phyloP scores from a whole-genome alignment of 30 jellyfish, hydroid and myxozoan genomes.

The Hydra vulgaris region DNA sequence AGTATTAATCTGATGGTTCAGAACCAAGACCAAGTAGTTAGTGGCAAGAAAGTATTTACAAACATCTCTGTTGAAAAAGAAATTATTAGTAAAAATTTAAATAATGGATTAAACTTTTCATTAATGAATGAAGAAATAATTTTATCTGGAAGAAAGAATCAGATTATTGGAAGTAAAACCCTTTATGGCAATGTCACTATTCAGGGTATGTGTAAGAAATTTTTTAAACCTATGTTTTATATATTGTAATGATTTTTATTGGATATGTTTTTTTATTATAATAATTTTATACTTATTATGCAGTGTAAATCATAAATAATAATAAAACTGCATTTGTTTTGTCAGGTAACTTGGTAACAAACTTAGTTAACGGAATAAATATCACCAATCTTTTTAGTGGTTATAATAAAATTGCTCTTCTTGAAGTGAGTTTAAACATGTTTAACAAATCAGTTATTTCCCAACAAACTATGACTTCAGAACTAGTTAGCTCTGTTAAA shows the following conservation, averaged over 20 bases:
- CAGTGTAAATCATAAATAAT: no score
- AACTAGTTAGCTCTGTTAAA: neutral
- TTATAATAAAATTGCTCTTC: slow-evolving; percentile 9
- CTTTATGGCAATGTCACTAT: slow-evolving; percentile 19
- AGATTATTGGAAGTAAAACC: slow-evolving; percentile 37
- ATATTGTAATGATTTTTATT: neutral
- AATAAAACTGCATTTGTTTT: neutral
- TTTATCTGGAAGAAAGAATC: slow-evolving; percentile 30
- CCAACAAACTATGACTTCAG: slow-evolving; percentile 7
- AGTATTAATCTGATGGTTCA: slow-evolving; percentile 27
- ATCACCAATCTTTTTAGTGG: slow-evolving; percentile 18
- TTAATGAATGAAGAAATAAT: slow-evolving; percentile 49
- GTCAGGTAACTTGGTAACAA: slow-evolving; percentile 25
- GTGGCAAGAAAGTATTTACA: slow-evolving; percentile 50
- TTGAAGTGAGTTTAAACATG: neutral
- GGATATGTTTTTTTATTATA: neutral
- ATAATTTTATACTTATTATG: no score
- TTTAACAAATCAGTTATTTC: neutral
- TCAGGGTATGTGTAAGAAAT: slow-evolving; percentile 30
- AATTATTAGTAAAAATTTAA: slow-evolving; percentile 9
- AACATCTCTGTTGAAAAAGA: slow-evolving; percentile 29
- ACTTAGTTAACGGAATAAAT: slow-evolving; percentile 7
- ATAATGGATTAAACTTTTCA: slow-evolving; percentile 35
- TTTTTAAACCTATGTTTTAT: neutral
- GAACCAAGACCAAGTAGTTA: slow-evolving; percentile 22